Evolutionary conservation across 2,113 vertebrate genomes (phyloP), one percentile per base, ranked within the genome.

Genomic region (Trachemys scripta): DNA sequence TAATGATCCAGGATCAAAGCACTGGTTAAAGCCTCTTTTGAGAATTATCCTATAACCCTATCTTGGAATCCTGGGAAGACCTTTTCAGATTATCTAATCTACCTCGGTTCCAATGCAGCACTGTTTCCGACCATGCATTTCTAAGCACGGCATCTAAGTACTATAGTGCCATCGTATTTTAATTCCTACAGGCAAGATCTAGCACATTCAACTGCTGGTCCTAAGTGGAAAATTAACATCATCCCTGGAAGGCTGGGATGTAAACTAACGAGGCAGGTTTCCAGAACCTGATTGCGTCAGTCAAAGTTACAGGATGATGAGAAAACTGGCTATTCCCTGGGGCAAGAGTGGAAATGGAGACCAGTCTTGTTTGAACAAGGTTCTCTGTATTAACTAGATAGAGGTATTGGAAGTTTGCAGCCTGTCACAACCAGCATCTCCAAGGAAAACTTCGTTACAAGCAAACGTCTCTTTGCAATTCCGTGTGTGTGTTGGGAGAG

Each of bases 311-410:
- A 94, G 54, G 54, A 50, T 54, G 95, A 93, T 85, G 90, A 94
- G 82, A 93, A 93, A 97, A 97, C 79, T 89, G 93, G 89, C 91
- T 96, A 38, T 97, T 97, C 94, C 97, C 97, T 95, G 91, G 82
- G 95, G 94, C 11, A 27, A 78, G 78, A 81, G 87, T 91, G 96
- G n/a, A 89, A 97, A 91, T 85, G 95, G 92, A 97, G 95, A 97
- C 93, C 89, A 92, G 92, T 96, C 97, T 97, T 98, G 97, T 98
- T 97, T 83, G 93, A 95, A 98, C 97, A 96, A 94, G 92, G 93
- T 80, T 78, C 95, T 94, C 80, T 65, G 92, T 95, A 90, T 95
- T 94, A 35, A 83, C 59, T 65, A 50, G 62, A 54, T 42, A 92
- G 81, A 93, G 83, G 90, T 94, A 90, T 12, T 94, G 95, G 88